These are phyloP conservation scores for Acromyrmex heyeri DNA, from an alignment of 1,140 invertebrate genomes.

Conservation along the genomic window DNA sequence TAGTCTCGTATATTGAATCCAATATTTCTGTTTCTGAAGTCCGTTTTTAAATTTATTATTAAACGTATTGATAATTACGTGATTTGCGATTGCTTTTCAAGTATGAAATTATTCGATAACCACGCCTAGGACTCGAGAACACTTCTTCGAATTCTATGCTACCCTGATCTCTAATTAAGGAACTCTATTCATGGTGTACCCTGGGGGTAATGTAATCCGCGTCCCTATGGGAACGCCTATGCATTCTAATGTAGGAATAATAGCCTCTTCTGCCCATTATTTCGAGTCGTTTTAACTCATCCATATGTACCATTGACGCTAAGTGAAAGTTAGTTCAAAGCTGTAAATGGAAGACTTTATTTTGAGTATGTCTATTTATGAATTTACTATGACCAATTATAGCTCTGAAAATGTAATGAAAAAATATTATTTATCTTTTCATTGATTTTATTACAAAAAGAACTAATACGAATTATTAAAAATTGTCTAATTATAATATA, in stretches of 20 bases:
- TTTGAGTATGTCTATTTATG: constrained; percentile 8
- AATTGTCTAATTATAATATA: not conserved
- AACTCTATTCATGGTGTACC: constrained; percentile 75
- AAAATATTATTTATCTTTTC: not conserved
- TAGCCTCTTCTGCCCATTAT: constrained; percentile 24
- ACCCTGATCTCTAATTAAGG: constrained; percentile 78
- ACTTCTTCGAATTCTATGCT: constrained; percentile 70
- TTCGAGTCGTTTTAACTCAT: not conserved
- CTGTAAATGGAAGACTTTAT: not conserved
- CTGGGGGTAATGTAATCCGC: constrained; percentile 55
- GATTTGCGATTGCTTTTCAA: not conserved
- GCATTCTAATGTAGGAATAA: constrained; percentile 72
- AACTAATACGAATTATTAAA: not conserved
- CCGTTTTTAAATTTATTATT: not conserved
- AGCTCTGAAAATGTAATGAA: not conserved
- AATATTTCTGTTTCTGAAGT: not conserved
- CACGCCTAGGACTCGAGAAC: constrained; percentile 59
- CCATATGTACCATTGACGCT: not conserved
- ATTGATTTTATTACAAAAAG: not conserved
- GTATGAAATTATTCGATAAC: constrained; percentile 14
- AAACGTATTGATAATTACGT: not conserved
- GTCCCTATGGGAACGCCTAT: constrained; percentile 56
- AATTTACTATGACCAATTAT: constrained; percentile 41
- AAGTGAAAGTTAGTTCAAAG: constrained; percentile 12
- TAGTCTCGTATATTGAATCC: not conserved